Evolutionary conservation across 2,797 vertebrate genomes (phyloP), one percentile per base, ranked within the genome.

Genomic region (Lutjanus argentimaculatus): DNA sequence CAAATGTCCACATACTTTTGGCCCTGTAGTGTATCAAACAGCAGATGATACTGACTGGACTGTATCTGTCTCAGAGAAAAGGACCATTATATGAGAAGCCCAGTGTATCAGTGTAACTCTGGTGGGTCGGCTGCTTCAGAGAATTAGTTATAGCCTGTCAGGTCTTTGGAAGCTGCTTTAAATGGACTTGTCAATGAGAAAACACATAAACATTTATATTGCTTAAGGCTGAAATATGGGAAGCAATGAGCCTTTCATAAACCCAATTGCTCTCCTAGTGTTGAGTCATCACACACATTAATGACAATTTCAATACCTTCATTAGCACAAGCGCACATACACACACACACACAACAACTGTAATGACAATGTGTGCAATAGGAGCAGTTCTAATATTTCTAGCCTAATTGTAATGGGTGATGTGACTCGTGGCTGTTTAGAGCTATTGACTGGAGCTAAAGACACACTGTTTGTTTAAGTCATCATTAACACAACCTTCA

Each of bases 251-350:
- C 80, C 87, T 88, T 92, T 90, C 83, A 91, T 89, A 92, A 91
- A 91, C 87, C 69, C 77, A 83, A 80, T 71, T 80, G 82, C 82
- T 89, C 83, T 88, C 83, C 88, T 77, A 80, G 77, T 75, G 77
- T 89, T 93, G 89, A 94, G 87, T 89, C 91, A 92, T 93, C 90
- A 88, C 85, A 85, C 83, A 85, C 72, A 77, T 88, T 94, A 93
- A 95, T 94, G 93, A 91, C 88, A 88, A 86, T 92, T 91, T 93
- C 93, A 94, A 94, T 95, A 92, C 90, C 71, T 87, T 93, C 91
- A 93, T 95, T 95, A 89, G 85, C 73, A 88, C 68, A 61, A 7
- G 49, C 25, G 0, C 63, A 14, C 22, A 46, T 49, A 51, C 82
- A 64, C 72, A 22, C 19, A 63, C 45, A 46, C 0, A 40, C n/a